Evolutionary conservation across 2,113 vertebrate genomes (phyloP).

Genomic region (Xiphophorus maculatus): DNA sequence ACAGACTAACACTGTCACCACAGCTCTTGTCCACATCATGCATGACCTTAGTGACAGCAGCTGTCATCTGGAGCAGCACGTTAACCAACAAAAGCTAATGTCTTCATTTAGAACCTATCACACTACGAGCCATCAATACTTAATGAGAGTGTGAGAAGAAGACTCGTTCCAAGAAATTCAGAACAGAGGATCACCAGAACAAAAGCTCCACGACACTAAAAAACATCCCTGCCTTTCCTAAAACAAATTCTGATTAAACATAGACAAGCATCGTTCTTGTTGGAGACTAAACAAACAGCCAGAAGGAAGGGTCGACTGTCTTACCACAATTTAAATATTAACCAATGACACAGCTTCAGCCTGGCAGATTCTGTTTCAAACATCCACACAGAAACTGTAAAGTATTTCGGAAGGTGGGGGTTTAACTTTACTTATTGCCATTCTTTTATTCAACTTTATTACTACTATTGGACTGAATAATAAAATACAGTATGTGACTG

Average conservation of each 20-base stretch:
- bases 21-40: constrained; percentile 16
- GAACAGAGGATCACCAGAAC: background rate
- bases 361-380: constrained; percentile 16
- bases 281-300: background rate
- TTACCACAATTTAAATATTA: constrained; percentile 21
- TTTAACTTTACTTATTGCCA: no score
- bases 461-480: no score
- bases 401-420: no score
- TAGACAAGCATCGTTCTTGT: background rate
- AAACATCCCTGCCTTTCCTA: background rate
- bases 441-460: no score
- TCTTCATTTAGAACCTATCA: constrained; percentile 25
- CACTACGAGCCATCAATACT: constrained; percentile 35
- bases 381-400: background rate
- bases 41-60: constrained; percentile 17
- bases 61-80: constrained; percentile 13
- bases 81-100: constrained; percentile 20
- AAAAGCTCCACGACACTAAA: background rate
- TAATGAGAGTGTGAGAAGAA: constrained; percentile 23
- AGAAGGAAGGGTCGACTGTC: background rate
- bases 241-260: background rate
- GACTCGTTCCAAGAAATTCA: constrained; percentile 3
- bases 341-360: background rate
- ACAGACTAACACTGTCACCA: constrained; percentile 17
- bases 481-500: no score